These are phyloP conservation scores for Nephotettix cincticeps DNA, from an alignment of 1,140 invertebrate genomes.

Conservation along the genomic window DNA sequence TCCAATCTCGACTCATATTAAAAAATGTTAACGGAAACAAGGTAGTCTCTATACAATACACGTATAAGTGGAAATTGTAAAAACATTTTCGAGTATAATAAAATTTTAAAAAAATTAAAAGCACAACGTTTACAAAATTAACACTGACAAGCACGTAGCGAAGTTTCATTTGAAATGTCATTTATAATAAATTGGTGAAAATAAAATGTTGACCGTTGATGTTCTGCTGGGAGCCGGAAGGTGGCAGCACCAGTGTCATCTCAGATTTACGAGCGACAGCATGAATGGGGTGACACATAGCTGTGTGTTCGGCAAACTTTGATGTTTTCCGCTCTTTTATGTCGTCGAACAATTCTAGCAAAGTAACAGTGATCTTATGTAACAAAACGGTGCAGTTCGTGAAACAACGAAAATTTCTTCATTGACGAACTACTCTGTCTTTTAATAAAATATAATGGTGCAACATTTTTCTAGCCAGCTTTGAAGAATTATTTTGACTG, in stretches of 20 bases:
- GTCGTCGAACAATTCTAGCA: too few relatives aligned
- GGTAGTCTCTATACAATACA: not conserved
- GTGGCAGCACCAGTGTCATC: not conserved
- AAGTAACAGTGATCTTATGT: too few relatives aligned
- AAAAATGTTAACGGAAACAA: too few relatives aligned
- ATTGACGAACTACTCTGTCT: too few relatives aligned
- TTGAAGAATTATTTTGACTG: too few relatives aligned
- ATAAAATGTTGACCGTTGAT: not conserved
- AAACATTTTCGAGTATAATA: not conserved
- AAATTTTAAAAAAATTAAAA: not conserved
- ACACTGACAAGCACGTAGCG: not conserved
- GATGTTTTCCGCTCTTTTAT: slow-evolving; percentile 10
- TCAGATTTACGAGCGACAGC: slow-evolving; percentile 1
- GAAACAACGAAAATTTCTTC: too few relatives aligned
- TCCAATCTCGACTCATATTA: too few relatives aligned
- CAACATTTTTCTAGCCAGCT: too few relatives aligned
- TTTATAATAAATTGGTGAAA: not conserved
- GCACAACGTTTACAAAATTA: not conserved
- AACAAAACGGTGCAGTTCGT: too few relatives aligned
- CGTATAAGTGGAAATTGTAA: not conserved
- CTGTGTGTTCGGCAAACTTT: not conserved
- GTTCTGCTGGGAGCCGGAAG: not conserved
- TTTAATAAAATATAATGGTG: too few relatives aligned
- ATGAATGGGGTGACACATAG: slow-evolving; percentile 4
- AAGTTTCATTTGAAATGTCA: not conserved